Evolutionary conservation across 2,797 vertebrate species (phyloP).

Genomic region (Remorina albescens): DNA sequence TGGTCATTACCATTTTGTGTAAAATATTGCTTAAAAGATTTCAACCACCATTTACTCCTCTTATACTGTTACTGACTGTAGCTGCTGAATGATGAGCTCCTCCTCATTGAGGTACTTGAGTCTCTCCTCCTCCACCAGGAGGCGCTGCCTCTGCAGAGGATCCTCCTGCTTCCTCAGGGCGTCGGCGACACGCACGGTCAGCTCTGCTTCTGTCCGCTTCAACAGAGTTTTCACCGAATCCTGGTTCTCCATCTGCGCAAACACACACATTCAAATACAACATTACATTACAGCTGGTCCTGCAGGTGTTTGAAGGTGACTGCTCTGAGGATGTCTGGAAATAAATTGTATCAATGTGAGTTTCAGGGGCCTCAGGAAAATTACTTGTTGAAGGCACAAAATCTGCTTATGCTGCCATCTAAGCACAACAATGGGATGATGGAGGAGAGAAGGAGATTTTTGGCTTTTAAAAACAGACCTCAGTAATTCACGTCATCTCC

Average conservation of each 20-base stretch:
- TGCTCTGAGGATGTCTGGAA: constrained; percentile 15
- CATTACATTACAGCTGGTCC: not conserved
- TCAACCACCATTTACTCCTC: not conserved
- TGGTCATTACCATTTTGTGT: not conserved
- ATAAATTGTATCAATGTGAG: constrained; percentile 9
- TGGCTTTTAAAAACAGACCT: constrained; percentile 11
- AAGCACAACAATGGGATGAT: not conserved
- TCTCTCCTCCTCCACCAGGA: constrained; percentile 97
- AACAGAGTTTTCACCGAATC: constrained; percentile 91
- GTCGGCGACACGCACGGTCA: constrained; percentile 93
- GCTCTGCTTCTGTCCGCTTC: constrained; percentile 93
- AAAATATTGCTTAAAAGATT: not conserved
- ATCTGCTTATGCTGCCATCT: constrained; percentile 4
- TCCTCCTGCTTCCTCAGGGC: constrained; percentile 96
- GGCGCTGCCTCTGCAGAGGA: constrained; percentile 97
- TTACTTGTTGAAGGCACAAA: constrained; percentile 22
- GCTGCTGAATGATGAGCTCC: constrained; percentile 97
- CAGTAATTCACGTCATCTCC: constrained; percentile 11
- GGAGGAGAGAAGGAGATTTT: not conserved
- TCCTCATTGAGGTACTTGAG: constrained; percentile 98
- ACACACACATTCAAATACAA: constrained; percentile 3
- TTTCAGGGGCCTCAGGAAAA: constrained; percentile 15
- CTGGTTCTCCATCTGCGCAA: constrained; percentile 93
- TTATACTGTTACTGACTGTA: constrained; percentile 88
- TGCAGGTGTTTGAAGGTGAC: not conserved